A percentile compares a stretch with the other conserved stretches of the same genome.
Conservation (phyloP, 2,888 invertebrate species). For the Gastracanthus pulcherrimus region DNA sequence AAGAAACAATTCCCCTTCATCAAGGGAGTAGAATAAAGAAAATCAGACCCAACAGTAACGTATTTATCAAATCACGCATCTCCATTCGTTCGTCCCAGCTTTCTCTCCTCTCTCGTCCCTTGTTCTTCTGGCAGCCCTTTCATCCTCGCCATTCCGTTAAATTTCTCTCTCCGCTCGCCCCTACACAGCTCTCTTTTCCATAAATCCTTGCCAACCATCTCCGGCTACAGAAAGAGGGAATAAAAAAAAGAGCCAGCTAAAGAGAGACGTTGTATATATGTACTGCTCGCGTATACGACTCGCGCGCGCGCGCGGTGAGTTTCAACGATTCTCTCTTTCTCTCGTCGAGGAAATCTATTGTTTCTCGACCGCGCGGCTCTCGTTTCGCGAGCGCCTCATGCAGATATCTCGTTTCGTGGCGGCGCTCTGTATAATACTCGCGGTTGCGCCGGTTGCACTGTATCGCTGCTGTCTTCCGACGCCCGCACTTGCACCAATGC, state of each 20-base stretch:
- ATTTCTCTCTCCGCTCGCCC: not conserved
- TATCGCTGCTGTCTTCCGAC: not conserved
- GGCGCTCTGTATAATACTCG: not conserved
- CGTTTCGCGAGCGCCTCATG: constrained; percentile 15
- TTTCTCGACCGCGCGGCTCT: constrained; percentile 4
- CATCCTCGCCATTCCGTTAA: no score
- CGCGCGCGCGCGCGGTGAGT: not conserved
- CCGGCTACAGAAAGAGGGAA: not conserved
- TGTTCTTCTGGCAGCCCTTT: not conserved
- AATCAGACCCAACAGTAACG: not conserved
- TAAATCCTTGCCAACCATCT: not conserved
- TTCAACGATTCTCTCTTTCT: no score
- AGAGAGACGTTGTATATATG: not conserved
- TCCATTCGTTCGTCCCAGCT: not conserved
- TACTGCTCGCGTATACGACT: no score
- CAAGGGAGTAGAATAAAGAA: not conserved
- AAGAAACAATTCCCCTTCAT: not conserved
- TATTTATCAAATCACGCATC: not conserved
- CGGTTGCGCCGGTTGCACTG: not conserved
- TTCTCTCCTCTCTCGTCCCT: not conserved
- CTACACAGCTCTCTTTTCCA: not conserved
- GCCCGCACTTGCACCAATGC: not conserved
- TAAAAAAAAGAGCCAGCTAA: not conserved
- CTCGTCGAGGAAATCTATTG: constrained; percentile 12
- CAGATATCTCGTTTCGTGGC: constrained; percentile 17